phyloP scores from a whole-genome alignment of 1,140 invertebrate genomes.

The Ceratoteleas bidentatus region DNA sequence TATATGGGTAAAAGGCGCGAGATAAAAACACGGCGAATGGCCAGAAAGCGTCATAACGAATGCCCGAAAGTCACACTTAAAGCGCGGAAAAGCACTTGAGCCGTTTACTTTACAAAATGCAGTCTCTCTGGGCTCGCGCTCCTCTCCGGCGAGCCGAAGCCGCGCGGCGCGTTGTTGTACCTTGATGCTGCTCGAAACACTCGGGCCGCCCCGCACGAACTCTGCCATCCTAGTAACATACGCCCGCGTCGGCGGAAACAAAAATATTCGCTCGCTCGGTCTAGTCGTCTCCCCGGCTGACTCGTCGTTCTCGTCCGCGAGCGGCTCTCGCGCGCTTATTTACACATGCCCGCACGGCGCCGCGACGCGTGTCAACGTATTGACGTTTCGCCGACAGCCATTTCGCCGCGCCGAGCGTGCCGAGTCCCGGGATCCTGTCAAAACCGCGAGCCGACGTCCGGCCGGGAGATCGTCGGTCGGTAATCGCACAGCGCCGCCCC shows the following conservation, averaged over 20 bases:
- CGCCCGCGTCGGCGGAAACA: constrained; percentile 51
- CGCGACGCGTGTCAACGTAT: constrained; percentile 74
- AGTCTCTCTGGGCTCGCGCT: background rate
- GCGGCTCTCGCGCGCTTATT: constrained; percentile 61
- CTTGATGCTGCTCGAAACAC: constrained; percentile 80
- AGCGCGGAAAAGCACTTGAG: too few species aligned
- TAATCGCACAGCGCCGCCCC: too few species aligned
- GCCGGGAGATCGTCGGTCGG: too few species aligned
- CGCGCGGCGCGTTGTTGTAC: constrained; percentile 52
- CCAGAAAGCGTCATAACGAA: too few species aligned
- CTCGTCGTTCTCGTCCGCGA: background rate
- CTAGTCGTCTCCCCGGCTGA: background rate
- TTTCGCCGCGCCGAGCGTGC: constrained; percentile 68
- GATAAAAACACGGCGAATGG: too few species aligned
- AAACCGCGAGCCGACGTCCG: constrained; percentile 6
- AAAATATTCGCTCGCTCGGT: constrained; percentile 64
- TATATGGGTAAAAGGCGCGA: too few species aligned
- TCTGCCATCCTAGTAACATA: constrained; percentile 81
- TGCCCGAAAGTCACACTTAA: too few species aligned
- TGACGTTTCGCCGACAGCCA: constrained; percentile 79
- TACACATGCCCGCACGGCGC: constrained; percentile 64
- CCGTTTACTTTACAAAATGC: too few species aligned
- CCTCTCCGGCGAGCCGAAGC: too few species aligned
- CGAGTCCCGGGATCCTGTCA: constrained; percentile 33
- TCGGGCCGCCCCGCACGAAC: constrained; percentile 83